phyloP scores from a whole-genome alignment of 2,113 vertebrate genomes.

The Brienomyrus longianalis region DNA sequence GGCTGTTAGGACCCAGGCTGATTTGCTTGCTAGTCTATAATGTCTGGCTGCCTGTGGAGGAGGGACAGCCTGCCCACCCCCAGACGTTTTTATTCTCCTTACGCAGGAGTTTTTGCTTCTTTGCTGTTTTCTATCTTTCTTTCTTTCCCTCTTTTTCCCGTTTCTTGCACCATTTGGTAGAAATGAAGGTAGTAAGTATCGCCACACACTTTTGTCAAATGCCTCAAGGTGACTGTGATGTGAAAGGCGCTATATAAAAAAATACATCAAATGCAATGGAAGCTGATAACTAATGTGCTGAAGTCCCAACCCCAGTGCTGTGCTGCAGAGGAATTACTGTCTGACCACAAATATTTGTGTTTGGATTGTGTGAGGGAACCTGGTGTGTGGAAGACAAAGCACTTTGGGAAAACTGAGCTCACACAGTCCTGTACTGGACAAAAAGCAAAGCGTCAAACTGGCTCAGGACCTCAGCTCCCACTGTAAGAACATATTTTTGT shows the following conservation, averaged over 20 bases:
- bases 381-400: neutral
- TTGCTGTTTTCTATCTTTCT: neutral
- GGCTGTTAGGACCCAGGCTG: neutral
- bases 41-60: neutral
- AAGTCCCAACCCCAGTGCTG: neutral
- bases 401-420: neutral
- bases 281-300: neutral
- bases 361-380: neutral
- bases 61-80: neutral
- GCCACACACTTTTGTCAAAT: neutral
- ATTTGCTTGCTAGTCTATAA: neutral
- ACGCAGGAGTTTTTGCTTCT: neutral
- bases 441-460: neutral
- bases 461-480: neutral
- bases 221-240: neutral
- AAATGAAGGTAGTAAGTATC: neutral
- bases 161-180: neutral
- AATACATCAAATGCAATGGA: neutral
- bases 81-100: neutral
- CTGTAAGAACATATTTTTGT: neutral
- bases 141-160: neutral
- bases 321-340: neutral
- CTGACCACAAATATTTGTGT: neutral
- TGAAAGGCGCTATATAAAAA: neutral
- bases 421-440: neutral